A percentile compares a stretch with the other conserved stretches of the same genome.
phyloP scores from a whole-genome alignment of 2,888 invertebrate species.

The Tupiocoris notatus region DNA sequence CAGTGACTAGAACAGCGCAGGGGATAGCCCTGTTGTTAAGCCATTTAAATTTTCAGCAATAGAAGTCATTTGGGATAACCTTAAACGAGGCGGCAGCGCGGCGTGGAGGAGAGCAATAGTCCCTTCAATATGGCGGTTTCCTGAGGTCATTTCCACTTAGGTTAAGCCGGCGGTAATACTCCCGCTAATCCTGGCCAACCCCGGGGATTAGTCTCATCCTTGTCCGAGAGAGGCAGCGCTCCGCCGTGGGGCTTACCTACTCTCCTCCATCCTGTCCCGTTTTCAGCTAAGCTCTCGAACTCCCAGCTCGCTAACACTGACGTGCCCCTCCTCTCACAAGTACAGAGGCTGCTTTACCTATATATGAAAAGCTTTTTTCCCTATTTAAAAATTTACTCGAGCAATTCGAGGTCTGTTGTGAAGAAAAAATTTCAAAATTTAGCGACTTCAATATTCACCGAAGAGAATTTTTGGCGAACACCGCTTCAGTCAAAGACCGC shows the following conservation, averaged over 20 bases:
- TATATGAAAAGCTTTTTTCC: too few species aligned
- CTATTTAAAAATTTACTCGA: too few species aligned
- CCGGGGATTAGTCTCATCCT: conserved; percentile 3
- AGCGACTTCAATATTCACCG: too few species aligned
- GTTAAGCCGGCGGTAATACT: conserved; percentile 3
- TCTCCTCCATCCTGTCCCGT: background rate
- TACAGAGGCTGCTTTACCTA: too few species aligned
- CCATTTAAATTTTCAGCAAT: conserved; percentile 20
- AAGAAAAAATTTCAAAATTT: too few species aligned
- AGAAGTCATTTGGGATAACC: conserved; percentile 7
- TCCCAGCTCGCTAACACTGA: too few species aligned
- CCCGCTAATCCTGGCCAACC: conserved; percentile 17
- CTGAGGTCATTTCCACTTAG: conserved; percentile 7
- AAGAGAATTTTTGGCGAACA: too few species aligned
- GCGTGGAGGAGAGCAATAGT: background rate
- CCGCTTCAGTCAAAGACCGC: too few species aligned
- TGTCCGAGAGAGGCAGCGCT: background rate
- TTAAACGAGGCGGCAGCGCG: background rate
- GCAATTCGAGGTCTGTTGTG: too few species aligned
- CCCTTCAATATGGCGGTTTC: conserved; percentile 4
- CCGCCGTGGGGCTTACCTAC: background rate
- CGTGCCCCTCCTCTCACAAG: too few species aligned
- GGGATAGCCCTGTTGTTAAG: background rate
- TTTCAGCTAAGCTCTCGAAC: background rate
- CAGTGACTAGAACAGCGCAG: background rate